phyloP scores from a whole-genome alignment of 2,888 invertebrate genomes.

The Athetis lepigone region DNA sequence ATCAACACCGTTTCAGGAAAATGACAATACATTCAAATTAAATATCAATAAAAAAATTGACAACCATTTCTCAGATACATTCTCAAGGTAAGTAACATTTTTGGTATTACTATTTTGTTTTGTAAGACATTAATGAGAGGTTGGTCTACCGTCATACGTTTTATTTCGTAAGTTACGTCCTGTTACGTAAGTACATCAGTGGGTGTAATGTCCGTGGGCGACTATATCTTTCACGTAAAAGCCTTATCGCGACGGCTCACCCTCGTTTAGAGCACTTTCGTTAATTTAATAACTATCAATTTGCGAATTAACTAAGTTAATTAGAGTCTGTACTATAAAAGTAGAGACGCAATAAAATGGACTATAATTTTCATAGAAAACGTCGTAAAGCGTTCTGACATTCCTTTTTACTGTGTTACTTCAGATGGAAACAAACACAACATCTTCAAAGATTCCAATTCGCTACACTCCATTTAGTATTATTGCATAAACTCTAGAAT shows the following conservation, averaged over 20 bases:
- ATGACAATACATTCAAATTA: constrained; percentile 3
- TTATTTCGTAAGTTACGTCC: constrained; percentile 35
- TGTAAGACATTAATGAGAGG: constrained; percentile 53
- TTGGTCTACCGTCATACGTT: constrained; percentile 71
- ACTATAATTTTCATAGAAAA: constrained; percentile 50
- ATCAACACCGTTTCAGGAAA: constrained; percentile 29
- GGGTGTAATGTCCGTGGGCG: constrained; percentile 33
- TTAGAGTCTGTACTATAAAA: constrained; percentile 51
- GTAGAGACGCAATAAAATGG: constrained; percentile 41
- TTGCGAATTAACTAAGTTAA: constrained; percentile 58
- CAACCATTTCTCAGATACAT: constrained; percentile 3
- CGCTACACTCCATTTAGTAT: neutral
- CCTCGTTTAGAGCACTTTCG: constrained; percentile 66
- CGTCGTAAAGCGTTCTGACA: constrained; percentile 34
- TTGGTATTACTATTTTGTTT: constrained; percentile 40
- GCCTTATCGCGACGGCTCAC: constrained; percentile 69
- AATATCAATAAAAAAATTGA: neutral
- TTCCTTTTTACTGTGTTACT: constrained; percentile 8
- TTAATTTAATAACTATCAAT: constrained; percentile 70
- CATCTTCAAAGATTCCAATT: neutral
- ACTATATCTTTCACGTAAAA: constrained; percentile 44
- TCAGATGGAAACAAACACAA: neutral
- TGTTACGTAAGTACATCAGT: constrained; percentile 30
- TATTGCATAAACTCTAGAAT: neutral
- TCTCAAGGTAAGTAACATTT: constrained; percentile 71